Evolutionary conservation across 2,888 invertebrate species (phyloP), one percentile per base, ranked within the genome.

Genomic region (Trissoscelio sp.): DNA sequence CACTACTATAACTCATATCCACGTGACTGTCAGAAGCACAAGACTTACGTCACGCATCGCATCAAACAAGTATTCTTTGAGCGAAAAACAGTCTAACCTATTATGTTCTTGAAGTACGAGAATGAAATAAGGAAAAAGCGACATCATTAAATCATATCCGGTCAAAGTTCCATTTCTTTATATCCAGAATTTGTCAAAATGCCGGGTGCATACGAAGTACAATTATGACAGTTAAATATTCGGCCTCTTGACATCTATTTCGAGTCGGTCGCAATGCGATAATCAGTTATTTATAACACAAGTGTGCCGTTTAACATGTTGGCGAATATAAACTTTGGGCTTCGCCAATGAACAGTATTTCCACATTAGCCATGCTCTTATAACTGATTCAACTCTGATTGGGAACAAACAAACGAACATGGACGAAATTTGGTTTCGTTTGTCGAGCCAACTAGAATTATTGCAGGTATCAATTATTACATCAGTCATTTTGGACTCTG

Each of bases 271-370:
- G 84, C 86, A 86, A 88, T 89, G 89, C 83, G 88, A 89, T 89
- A 88, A 90, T 87, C 87, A 85, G 87, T 89, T 91, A 91, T 91
- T 91, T 91, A 88, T 91, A 91, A 85, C 88, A 82, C 82, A 79
- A 58, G 81, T 82, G 86, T 86, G 83, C 86, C 84, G 86, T 85
- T 88, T 87, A 86, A 88, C 85, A 86, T 85, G 85, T 81, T 85
- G 82, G 75, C 79, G 74, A 74, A 53, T 58, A 64, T 42, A 70
- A 74, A 74, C 66, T 75, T 69, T 82, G 6, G 82, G 42, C 81
- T 62, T 73, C 51, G 64, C 57, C 51, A 82, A 64, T 83, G 57
- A 48, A 79, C 51, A 67, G 53, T 79, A 73, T 73, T 78, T 74
- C 44, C 60, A 73, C 60, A 57, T 57, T 57, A 69, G 73, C 58